phyloP scores from a whole-genome alignment of 2,888 invertebrate species.

The Chrysopilus asiliformis region DNA sequence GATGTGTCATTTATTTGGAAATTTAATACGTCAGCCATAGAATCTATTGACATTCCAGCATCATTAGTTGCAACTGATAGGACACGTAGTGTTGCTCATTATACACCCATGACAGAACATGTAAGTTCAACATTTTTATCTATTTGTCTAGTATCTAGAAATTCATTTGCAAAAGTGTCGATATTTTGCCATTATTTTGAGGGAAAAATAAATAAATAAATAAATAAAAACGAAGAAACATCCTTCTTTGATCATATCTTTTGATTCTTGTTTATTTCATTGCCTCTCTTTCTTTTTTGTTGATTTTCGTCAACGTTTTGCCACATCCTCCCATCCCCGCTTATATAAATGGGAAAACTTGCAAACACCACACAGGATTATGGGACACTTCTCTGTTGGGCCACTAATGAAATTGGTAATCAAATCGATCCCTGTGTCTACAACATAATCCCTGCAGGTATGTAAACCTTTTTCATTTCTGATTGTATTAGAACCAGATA shows the following conservation, averaged over 20 bases:
- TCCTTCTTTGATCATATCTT: too few species aligned
- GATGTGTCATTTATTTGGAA: slow-evolving; percentile 58
- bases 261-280: too few species aligned
- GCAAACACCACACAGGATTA: slow-evolving; percentile 40
- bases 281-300: slow-evolving; percentile 11
- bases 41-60: slow-evolving; percentile 52
- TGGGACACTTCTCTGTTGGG: slow-evolving; percentile 62
- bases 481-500: too few species aligned
- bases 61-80: slow-evolving; percentile 47
- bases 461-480: slow-evolving; percentile 16
- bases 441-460: slow-evolving; percentile 60
- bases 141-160: too few species aligned
- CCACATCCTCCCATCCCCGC: too few species aligned
- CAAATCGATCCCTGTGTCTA: slow-evolving; percentile 62
- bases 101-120: slow-evolving; percentile 56
- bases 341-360: too few species aligned
- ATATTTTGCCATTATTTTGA: too few species aligned
- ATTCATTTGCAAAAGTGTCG: too few species aligned
- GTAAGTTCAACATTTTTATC: slow-evolving; percentile 24
- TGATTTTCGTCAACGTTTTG: too few species aligned
- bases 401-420: slow-evolving; percentile 55
- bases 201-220: too few species aligned
- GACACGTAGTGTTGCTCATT: slow-evolving; percentile 49
- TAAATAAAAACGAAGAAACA: too few species aligned
- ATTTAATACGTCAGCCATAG: slow-evolving; percentile 57